Evolutionary conservation across 92 coral and sea anemone genomes (phyloP).

Genomic region (Diadumene lineata): DNA sequence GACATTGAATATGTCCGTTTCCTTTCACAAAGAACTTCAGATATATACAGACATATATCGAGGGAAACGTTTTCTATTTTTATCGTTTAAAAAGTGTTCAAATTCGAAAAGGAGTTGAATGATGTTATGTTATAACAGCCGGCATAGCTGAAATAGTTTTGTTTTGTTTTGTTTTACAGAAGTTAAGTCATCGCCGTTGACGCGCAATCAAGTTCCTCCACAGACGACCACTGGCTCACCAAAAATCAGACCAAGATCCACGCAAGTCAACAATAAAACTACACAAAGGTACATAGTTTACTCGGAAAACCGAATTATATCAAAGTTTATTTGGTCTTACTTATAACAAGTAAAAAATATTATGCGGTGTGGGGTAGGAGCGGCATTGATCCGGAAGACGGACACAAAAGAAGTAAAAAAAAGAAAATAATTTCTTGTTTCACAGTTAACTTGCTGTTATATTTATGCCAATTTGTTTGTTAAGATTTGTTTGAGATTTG

Average conservation of each 20-base stretch:
- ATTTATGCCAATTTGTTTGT: too few species aligned
- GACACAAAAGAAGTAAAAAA: not conserved
- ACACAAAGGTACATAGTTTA: not conserved
- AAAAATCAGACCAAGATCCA: not conserved
- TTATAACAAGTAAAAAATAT: too few species aligned
- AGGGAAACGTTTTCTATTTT: too few species aligned
- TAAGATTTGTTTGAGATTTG: too few species aligned
- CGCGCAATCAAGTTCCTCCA: not conserved
- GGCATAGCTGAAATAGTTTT: too few species aligned
- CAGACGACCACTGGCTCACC: not conserved
- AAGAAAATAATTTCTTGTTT: not conserved
- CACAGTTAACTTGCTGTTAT: too few species aligned
- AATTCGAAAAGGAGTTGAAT: not conserved
- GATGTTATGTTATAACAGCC: too few species aligned
- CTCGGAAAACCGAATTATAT: not conserved
- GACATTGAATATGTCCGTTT: too few species aligned
- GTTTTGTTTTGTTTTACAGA: not conserved
- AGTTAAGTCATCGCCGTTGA: constrained; percentile 2
- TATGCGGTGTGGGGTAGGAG: too few species aligned
- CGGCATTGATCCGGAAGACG: not conserved
- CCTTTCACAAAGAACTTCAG: too few species aligned
- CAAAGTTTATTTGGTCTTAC: too few species aligned
- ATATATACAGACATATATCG: too few species aligned
- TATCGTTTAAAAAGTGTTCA: not conserved
- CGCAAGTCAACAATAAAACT: not conserved